These are phyloP conservation scores for Ormyrus pomaceus DNA, from an alignment of 2,888 invertebrate genomes.

Conservation along the genomic window DNA sequence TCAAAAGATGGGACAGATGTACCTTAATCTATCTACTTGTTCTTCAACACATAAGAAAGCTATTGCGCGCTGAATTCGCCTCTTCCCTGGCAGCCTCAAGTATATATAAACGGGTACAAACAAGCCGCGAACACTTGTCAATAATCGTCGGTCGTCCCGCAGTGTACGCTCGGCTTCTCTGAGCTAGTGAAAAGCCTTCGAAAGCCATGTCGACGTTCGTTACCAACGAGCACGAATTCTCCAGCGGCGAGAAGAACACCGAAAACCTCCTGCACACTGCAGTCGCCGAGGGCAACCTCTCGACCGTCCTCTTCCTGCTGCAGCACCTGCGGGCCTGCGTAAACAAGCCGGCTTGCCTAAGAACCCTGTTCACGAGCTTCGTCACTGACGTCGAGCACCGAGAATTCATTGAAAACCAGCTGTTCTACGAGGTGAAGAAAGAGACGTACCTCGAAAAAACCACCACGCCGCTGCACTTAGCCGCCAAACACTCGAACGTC, in stretches of 20 bases:
- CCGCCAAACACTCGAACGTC: neutral
- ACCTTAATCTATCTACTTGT: no score
- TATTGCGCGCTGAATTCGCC: no score
- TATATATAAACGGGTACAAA: no score
- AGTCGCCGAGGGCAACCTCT: conserved; percentile 38
- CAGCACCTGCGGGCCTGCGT: conserved; percentile 34
- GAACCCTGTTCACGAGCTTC: conserved; percentile 32
- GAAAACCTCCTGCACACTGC: conserved; percentile 34
- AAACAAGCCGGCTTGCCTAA: conserved; percentile 13
- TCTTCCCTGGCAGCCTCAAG: no score
- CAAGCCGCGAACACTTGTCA: no score
- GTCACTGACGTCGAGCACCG: conserved; percentile 37
- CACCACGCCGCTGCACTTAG: conserved; percentile 37
- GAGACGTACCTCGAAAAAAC: neutral
- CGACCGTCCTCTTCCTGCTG: conserved; percentile 41
- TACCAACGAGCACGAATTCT: no score
- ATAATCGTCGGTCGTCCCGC: no score
- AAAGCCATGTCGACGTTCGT: no score
- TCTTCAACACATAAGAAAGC: no score
- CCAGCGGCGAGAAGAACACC: neutral
- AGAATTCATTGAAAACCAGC: neutral
- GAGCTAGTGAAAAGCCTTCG: no score
- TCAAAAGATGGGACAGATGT: no score
- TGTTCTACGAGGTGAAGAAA: neutral
- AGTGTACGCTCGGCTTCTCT: no score